phyloP scores from a whole-genome alignment of 2,888 invertebrate species.

The Polylopha cassiicola region DNA sequence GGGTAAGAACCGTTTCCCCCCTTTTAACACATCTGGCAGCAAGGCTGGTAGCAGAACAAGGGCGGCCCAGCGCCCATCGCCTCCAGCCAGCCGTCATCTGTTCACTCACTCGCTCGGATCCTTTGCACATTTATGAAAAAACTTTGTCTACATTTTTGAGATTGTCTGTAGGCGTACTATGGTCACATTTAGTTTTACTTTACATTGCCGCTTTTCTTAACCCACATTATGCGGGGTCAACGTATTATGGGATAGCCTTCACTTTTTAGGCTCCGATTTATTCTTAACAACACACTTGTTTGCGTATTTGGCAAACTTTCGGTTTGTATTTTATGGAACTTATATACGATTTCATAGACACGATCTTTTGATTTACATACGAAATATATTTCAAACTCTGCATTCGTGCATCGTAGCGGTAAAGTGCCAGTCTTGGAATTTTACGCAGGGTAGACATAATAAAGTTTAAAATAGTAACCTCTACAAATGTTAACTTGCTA shows the following conservation, averaged over 20 bases:
- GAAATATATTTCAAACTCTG: too few relatives aligned
- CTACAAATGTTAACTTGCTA: slow-evolving; percentile 61
- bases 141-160: slow-evolving; percentile 62
- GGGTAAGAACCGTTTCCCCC: slow-evolving; percentile 50
- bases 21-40: slow-evolving; percentile 70
- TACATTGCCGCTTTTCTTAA: slow-evolving; percentile 26
- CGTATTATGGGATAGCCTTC: too few relatives aligned
- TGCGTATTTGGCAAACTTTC: too few relatives aligned
- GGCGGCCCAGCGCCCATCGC: slow-evolving; percentile 51
- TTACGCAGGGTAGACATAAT: slow-evolving; percentile 14
- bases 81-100: slow-evolving; percentile 69
- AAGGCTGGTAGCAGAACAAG: slow-evolving; percentile 46
- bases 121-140: slow-evolving; percentile 73
- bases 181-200: slow-evolving; percentile 43
- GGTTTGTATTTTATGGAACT: too few relatives aligned
- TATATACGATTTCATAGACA: too few relatives aligned
- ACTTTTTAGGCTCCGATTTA: too few relatives aligned
- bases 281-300: too few relatives aligned
- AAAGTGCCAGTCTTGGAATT: slow-evolving; percentile 7
- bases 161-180: slow-evolving; percentile 53
- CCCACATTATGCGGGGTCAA: slow-evolving; percentile 9
- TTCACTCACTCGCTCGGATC: slow-evolving; percentile 46
- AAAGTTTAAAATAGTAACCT: slow-evolving; percentile 38
- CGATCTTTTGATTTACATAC: too few relatives aligned
- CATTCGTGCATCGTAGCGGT: not conserved